Base-by-base conservation (phyloP, 2,888 invertebrate species). In the Diogma glabrata region DNA sequence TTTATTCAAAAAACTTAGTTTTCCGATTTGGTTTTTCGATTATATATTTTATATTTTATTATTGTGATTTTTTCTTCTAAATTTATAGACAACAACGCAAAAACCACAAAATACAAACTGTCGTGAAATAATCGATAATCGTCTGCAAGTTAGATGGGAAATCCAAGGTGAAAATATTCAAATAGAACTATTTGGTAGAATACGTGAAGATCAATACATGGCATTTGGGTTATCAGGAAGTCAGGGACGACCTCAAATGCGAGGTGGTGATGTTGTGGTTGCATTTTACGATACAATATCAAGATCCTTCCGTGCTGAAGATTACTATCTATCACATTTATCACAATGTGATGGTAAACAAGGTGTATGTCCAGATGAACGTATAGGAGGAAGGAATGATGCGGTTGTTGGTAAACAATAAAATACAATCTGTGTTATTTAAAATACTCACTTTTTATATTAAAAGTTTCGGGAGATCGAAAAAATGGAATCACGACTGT, bases 71-170 rank as follows among this genome's bases (percentile, higher is more conserved):
- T 57, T 57, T 57, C 54, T 61, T 56, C 58, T n/a, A n/a, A n/a
- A n/a, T n/a, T 74, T 75, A 54, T 75, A 88, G 88, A 88, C 88
- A 9, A 84, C 85, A 10, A 84, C 85, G 6, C 77, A 82, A 1
- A 75, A 77, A 22, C 80, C 84, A 22, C 75, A 79, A 4, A 71
- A 74, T 54, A 81, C 79, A 61, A 92, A 90, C 66, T 93, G 92
- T 69, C 82, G 87, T 55, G 89, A 91, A 67, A 76, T 92, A 58
- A 71, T 92, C 59, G 82, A 86, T 54, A 86, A 85, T 60, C 78
- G 84, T 56, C 71, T 93, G 53, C 91, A 92, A 72, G 84, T 93
- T 14, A 82, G 86, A 57, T 93, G 93, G 93, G 83, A 87, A 61
- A 69, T 87, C 49, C 79, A 83, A 68, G 84, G 78, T 55, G 82